Percentiles rank a stretch among this genome's conserved stretches.
Conservation (phyloP, 2,888 invertebrate genomes). For the Nemotelus pantherinus region DNA sequence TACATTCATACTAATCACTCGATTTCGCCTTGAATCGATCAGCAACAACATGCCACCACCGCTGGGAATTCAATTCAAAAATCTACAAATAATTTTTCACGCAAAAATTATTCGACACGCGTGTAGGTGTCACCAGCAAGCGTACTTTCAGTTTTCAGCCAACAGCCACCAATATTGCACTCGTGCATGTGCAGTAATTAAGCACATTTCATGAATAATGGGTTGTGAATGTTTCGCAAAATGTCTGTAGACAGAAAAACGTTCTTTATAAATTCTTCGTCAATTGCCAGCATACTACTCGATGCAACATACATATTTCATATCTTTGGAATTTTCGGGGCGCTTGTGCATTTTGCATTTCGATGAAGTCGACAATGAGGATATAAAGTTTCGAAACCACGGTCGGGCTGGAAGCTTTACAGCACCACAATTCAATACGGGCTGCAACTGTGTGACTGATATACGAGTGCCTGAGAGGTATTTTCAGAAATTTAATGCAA, state of each 20-base stretch:
- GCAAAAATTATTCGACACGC: conserved; percentile 9
- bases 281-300: background rate
- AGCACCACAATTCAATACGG: background rate
- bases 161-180: background rate
- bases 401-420: background rate
- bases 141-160: conserved; percentile 12
- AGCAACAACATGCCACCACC: too few species aligned
- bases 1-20: too few species aligned
- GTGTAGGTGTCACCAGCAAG: conserved; percentile 24
- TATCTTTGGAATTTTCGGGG: too few species aligned
- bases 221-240: conserved; percentile 40
- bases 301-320: conserved; percentile 8
- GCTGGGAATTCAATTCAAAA: too few species aligned
- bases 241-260: background rate
- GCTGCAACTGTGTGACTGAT: conserved; percentile 19
- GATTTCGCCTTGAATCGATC: too few species aligned
- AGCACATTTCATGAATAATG: conserved; percentile 44
- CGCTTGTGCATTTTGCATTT: background rate
- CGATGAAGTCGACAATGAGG: conserved; percentile 13
- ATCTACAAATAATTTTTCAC: too few species aligned
- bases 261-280: conserved; percentile 31
- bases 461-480: conserved; percentile 31
- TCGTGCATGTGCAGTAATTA: conserved; percentile 39
- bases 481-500: conserved; percentile 37
- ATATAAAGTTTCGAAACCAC: conserved; percentile 35